Evolutionary conservation across 2,888 invertebrate species (phyloP).

Genomic region (Athalia rosae): DNA sequence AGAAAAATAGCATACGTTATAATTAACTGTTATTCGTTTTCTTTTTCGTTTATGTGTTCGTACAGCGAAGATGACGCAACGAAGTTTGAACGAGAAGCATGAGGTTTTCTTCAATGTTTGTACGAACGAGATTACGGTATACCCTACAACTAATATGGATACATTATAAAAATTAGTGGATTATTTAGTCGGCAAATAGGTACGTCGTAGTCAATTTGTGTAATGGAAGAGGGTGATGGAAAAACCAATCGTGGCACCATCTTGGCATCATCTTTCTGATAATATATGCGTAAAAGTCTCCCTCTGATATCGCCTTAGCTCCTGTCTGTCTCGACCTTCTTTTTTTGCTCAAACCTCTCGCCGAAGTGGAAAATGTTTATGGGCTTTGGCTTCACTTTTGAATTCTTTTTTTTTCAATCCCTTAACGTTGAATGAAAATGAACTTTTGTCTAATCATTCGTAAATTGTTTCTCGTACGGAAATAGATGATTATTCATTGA

Average conservation of each 20-base stretch:
- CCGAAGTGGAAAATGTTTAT: neutral
- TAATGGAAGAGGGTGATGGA: conserved; percentile 62
- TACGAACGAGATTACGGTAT: neutral
- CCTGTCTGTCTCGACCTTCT: conserved; percentile 18
- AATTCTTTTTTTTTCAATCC: too few relatives aligned
- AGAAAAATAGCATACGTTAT: neutral
- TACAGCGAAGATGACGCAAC: too few relatives aligned
- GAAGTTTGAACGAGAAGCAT: too few relatives aligned
- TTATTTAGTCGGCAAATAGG: conserved; percentile 56
- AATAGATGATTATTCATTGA: too few relatives aligned
- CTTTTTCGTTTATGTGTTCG: too few relatives aligned
- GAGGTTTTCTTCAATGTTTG: neutral
- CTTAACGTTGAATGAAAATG: too few relatives aligned
- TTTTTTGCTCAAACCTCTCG: conserved; percentile 9
- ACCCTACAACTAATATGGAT: conserved; percentile 25
- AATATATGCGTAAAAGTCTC: conserved; percentile 45
- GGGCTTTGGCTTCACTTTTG: too few relatives aligned
- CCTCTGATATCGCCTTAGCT: conserved; percentile 11
- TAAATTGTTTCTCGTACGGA: too few relatives aligned
- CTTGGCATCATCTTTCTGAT: conserved; percentile 57
- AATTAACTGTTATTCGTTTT: neutral
- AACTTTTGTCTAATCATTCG: too few relatives aligned
- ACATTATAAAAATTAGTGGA: conserved; percentile 66
- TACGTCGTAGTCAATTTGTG: conserved; percentile 62
- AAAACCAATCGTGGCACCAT: conserved; percentile 57